phyloP scores from a whole-genome alignment of 2,888 invertebrate species.

The Masnerella sp. region DNA sequence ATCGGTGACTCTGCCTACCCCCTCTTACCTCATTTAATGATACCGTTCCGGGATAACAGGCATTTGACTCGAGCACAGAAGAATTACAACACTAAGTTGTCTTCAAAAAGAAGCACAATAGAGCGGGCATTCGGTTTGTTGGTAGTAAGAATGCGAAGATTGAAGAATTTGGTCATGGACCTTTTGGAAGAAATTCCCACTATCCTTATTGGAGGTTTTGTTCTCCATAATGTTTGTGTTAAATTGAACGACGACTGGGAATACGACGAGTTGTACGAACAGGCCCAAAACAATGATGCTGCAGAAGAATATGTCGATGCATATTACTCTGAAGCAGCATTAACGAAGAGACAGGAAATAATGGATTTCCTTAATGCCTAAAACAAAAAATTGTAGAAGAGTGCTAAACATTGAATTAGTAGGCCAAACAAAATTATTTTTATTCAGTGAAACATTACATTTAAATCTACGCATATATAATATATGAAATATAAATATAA shows the following conservation, averaged over 20 bases:
- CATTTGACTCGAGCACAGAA: constrained; percentile 21
- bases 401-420: no score
- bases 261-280: not conserved
- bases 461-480: no score
- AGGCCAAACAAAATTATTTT: no score
- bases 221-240: constrained; percentile 21
- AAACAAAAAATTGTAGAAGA: no score
- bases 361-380: no score
- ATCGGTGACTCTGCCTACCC: constrained; percentile 36
- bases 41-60: constrained; percentile 24
- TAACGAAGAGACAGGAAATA: no score
- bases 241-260: constrained; percentile 18
- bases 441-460: no score
- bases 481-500: no score
- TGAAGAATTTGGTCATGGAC: constrained; percentile 27
- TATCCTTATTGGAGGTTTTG: constrained; percentile 19
- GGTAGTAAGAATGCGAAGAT: constrained; percentile 14
- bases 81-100: constrained; percentile 10
- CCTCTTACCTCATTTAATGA: constrained; percentile 10
- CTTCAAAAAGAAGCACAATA: constrained; percentile 20
- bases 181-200: constrained; percentile 10
- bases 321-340: no score
- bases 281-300: no score
- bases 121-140: constrained; percentile 16
- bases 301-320: no score